Conservation (phyloP, 2,113 vertebrate genomes). For the Patagioenas fasciata region DNA sequence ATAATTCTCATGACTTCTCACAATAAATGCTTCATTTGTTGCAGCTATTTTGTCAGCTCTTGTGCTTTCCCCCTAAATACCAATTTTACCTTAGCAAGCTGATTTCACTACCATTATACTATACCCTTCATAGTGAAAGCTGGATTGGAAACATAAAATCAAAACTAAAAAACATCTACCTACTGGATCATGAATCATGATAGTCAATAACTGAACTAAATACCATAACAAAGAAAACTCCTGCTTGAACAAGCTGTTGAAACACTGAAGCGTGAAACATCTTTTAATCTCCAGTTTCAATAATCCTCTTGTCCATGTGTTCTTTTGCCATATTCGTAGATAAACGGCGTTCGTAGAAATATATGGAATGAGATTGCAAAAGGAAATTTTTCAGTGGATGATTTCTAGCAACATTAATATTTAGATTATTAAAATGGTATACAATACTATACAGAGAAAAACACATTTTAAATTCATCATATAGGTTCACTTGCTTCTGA, state of each 20-base stretch:
- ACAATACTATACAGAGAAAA: neutral
- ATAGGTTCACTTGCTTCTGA: neutral
- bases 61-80: neutral
- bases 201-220: neutral
- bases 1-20: slow-evolving; percentile 41
- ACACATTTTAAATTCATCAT: neutral
- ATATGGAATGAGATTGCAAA: neutral
- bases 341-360: neutral
- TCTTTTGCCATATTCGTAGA: neutral
- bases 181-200: neutral
- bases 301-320: neutral
- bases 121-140: neutral
- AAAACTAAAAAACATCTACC: neutral
- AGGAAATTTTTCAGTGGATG: neutral
- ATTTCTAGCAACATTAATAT: neutral
- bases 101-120: neutral
- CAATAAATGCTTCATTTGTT: slow-evolving; percentile 16
- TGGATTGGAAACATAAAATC: neutral
- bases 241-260: neutral
- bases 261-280: neutral
- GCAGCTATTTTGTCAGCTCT: neutral
- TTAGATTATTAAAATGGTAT: neutral
- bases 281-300: neutral
- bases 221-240: neutral
- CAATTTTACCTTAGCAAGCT: neutral